Evolutionary conservation across 2,797 vertebrate genomes (phyloP).

Genomic region (Urophycis tenuis): DNA sequence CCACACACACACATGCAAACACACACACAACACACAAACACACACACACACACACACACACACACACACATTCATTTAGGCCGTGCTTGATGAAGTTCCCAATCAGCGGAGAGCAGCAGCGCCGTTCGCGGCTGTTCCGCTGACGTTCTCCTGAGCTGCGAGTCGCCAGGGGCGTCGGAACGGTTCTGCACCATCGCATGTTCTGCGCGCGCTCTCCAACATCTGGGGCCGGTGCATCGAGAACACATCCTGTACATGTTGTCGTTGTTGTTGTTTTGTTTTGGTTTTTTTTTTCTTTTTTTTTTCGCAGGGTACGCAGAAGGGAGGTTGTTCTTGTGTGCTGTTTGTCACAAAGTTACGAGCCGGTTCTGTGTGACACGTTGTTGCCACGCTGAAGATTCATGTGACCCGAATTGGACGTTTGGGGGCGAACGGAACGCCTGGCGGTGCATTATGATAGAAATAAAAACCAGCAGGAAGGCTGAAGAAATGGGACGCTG

Average conservation of each 20-base stretch:
- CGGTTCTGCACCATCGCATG: constrained; percentile 32
- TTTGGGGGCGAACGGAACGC: neutral
- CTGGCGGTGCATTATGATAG: neutral
- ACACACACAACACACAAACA: constrained; percentile 26
- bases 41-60: constrained; percentile 55
- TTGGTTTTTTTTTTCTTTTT: neutral
- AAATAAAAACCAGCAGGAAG: neutral
- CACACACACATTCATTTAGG: constrained; percentile 58
- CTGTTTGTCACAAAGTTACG: neutral
- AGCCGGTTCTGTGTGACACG: neutral
- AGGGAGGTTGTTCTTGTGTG: neutral
- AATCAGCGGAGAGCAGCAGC: constrained; percentile 69
- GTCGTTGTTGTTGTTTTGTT: no score
- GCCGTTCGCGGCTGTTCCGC: constrained; percentile 55
- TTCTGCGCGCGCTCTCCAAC: neutral
- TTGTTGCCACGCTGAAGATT: neutral
- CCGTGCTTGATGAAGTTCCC: constrained; percentile 67
- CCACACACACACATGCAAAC: no score
- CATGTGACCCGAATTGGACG: neutral
- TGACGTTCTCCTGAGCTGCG: constrained; percentile 21
- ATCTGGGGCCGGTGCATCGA: neutral
- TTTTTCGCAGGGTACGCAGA: neutral
- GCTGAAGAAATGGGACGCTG: neutral
- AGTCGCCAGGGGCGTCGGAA: neutral
- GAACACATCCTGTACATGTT: neutral